Percentiles rank a stretch among this genome's conserved stretches.
Conservation (phyloP, 2,113 vertebrate genomes). For the Gracilinanus agilis region DNA sequence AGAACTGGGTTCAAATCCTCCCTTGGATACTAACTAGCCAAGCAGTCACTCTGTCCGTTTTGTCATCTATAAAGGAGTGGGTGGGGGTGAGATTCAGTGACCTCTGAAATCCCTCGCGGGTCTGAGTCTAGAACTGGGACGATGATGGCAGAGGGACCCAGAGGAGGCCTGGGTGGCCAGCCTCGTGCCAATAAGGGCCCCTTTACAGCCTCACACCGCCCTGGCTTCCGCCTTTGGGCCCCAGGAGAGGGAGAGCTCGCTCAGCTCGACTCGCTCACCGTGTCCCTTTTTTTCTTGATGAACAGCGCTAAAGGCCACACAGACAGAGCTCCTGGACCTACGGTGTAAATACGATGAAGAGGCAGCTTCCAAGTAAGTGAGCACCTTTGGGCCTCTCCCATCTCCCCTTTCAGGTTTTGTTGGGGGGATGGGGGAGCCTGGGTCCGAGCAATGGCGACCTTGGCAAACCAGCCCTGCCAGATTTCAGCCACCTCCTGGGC, state of each 20-base stretch:
- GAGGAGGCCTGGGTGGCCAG: not conserved
- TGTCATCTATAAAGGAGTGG: not conserved
- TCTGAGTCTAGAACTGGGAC: not conserved
- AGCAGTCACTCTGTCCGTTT: not conserved
- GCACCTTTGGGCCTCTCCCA: accelerated
- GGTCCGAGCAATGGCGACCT: not conserved
- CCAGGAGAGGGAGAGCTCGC: not conserved
- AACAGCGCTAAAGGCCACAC: constrained; percentile 94
- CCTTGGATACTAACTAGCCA: not conserved
- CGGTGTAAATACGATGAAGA: constrained; percentile 96
- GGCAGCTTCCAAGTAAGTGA: constrained; percentile 93
- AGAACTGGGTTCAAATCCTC: not conserved
- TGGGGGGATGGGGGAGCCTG: not conserved
- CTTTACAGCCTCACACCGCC: no score
- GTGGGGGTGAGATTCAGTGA: not conserved
- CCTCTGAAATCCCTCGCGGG: not conserved
- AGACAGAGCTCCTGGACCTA: constrained; percentile 95
- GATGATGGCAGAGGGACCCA: not conserved
- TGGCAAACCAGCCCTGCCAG: not conserved
- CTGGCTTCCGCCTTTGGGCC: not conserved
- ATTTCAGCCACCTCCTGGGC: not conserved
- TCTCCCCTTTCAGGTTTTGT: not conserved
- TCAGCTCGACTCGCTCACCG: no score
- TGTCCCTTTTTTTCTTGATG: constrained; percentile 28
- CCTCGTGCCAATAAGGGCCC: not conserved